Conservation (phyloP, 1,140 invertebrate species). For the Tetramorium simillimum region DNA sequence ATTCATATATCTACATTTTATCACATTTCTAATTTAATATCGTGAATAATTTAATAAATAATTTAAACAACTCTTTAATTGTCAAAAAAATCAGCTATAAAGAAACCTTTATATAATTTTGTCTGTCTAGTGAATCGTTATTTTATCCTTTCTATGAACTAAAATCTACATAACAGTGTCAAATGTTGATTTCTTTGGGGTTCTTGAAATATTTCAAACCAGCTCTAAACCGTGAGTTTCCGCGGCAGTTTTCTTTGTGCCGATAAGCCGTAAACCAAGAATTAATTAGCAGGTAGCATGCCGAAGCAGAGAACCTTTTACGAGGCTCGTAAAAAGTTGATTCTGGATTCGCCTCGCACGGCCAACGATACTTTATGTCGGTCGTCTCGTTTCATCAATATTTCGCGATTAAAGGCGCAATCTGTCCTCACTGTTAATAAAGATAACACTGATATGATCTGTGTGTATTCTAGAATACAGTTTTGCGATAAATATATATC, state of each 20-base stretch:
- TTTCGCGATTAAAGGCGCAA: not conserved
- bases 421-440: not conserved
- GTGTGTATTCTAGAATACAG: not conserved
- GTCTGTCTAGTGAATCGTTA: not conserved
- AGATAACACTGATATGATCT: not conserved
- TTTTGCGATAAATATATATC: not conserved
- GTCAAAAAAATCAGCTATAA: not conserved
- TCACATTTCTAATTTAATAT: not conserved
- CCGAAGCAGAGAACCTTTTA: slow-evolving; percentile 35
- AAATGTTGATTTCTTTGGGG: not conserved
- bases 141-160: not conserved
- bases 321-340: slow-evolving; percentile 59
- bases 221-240: not conserved
- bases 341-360: slow-evolving; percentile 18
- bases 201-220: not conserved
- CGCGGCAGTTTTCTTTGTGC: slow-evolving; percentile 12
- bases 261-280: slow-evolving; percentile 51
- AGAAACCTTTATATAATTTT: not conserved
- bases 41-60: not conserved
- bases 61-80: not conserved
- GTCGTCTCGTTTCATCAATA: not conserved
- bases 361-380: not conserved
- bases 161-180: not conserved
- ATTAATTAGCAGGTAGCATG: slow-evolving; percentile 63
- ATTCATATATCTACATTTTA: not conserved